Conservation (phyloP, 2,113 vertebrate genomes). For the Tachysurus fulvidraco region DNA sequence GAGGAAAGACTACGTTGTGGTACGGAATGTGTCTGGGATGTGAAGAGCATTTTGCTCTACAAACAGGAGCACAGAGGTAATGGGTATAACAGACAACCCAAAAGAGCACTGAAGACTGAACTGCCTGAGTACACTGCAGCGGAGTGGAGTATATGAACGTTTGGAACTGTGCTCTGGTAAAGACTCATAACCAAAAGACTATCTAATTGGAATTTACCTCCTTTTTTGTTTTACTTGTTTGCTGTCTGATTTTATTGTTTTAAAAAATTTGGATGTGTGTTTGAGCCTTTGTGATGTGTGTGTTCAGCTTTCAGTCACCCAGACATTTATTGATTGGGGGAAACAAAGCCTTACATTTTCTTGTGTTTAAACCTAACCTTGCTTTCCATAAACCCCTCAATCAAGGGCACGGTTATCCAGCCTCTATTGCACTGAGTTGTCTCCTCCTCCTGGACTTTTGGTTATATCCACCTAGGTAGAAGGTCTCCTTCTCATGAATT, state of each 20-base stretch:
- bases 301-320: not conserved
- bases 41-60: not conserved
- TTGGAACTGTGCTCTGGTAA: not conserved
- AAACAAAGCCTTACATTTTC: not conserved
- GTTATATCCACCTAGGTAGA: not conserved
- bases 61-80: not conserved
- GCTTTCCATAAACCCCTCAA: not conserved
- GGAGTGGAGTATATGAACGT: not conserved
- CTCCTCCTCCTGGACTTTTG: not conserved
- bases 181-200: constrained; percentile 9
- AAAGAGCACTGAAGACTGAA: constrained; percentile 11
- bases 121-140: not conserved
- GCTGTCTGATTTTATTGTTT: constrained; percentile 11
- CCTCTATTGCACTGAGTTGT: not conserved
- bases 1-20: not conserved
- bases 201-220: constrained; percentile 1
- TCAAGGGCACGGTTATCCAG: not conserved
- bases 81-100: not conserved
- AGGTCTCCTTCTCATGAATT: not conserved
- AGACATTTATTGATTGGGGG: constrained; percentile 5
- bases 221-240: not conserved
- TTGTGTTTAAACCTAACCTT: not conserved
- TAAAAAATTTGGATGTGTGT: not conserved
- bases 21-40: not conserved
- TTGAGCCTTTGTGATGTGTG: not conserved